Evolutionary conservation across 2,888 invertebrate genomes (phyloP).

Genomic region (Caenorhabditis drosophilae): DNA sequence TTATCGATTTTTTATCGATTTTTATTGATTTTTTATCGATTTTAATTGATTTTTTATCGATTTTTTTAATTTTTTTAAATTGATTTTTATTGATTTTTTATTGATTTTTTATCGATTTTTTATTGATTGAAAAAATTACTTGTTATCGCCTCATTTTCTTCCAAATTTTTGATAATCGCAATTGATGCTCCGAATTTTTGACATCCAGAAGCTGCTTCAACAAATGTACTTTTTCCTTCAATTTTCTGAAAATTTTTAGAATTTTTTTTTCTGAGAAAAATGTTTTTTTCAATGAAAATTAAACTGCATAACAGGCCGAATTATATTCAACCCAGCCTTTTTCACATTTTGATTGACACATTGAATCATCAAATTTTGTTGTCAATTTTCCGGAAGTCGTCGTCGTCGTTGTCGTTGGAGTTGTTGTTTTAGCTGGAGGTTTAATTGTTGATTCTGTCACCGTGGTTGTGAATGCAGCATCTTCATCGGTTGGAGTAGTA

Average conservation of each 20-base stretch:
- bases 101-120: too few relatives aligned
- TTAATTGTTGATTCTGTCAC: constrained; percentile 2
- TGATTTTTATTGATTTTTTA: too few relatives aligned
- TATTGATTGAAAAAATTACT: neutral
- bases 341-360: constrained; percentile 1
- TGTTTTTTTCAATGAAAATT: neutral
- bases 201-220: neutral
- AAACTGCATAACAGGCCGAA: constrained; percentile 6
- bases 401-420: constrained; percentile 9
- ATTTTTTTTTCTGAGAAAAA: neutral
- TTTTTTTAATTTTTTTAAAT: constrained; percentile 1
- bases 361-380: neutral
- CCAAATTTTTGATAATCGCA: neutral
- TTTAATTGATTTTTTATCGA: neutral
- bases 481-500: too few relatives aligned
- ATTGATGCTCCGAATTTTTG: neutral
- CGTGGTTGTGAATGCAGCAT: too few relatives aligned
- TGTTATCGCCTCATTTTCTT: constrained; percentile 12
- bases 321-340: constrained; percentile 6
- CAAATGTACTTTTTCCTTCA: neutral
- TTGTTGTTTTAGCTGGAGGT: constrained; percentile 2
- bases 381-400: constrained; percentile 8
- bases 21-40: neutral
- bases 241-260: neutral
- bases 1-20: too few relatives aligned